A percentile compares a stretch with the other conserved stretches of the same genome.
Evolutionary conservation across 2,113 vertebrate genomes (phyloP).

Genomic region (Pelvicachromis taeniatus): DNA sequence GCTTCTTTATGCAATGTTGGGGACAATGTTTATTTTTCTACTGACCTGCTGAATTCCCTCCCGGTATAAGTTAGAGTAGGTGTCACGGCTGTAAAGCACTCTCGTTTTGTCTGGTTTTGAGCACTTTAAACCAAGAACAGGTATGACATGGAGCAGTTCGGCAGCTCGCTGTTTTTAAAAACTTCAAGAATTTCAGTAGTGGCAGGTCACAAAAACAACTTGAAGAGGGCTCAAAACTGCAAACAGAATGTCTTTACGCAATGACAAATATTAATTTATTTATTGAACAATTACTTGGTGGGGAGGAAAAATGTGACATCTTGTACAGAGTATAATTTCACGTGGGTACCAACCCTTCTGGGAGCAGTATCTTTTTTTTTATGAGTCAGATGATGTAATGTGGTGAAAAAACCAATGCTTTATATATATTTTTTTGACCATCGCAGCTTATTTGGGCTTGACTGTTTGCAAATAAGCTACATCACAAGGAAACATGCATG

Average conservation of each 20-base stretch:
- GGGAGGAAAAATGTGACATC: conserved; percentile 56
- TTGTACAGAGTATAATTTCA: conserved; percentile 66
- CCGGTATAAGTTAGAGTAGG: conserved; percentile 62
- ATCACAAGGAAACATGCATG: neutral
- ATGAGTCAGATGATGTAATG: neutral
- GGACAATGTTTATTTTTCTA: conserved; percentile 81
- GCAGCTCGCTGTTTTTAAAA: conserved; percentile 31
- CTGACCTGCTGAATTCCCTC: conserved; percentile 63
- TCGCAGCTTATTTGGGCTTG: neutral
- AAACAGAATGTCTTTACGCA: conserved; percentile 52
- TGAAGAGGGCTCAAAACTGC: conserved; percentile 47
- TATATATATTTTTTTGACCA: neutral
- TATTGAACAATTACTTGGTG: conserved; percentile 68
- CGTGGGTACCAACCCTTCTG: conserved; percentile 28
- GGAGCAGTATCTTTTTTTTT: conserved; percentile 57
- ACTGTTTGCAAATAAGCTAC: conserved; percentile 7
- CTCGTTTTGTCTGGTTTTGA: conserved; percentile 46
- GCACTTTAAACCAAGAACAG: conserved; percentile 15
- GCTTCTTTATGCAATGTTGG: conserved; percentile 79
- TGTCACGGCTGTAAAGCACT: conserved; percentile 43
- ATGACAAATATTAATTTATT: conserved; percentile 70
- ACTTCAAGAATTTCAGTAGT: neutral
- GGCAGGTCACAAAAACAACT: neutral
- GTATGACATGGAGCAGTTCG: neutral
- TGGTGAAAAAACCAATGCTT: neutral